A percentile compares a stretch with the other conserved stretches of the same genome.
phyloP scores from a whole-genome alignment of 2,113 vertebrate species.

The Chlamydotis undulata region DNA sequence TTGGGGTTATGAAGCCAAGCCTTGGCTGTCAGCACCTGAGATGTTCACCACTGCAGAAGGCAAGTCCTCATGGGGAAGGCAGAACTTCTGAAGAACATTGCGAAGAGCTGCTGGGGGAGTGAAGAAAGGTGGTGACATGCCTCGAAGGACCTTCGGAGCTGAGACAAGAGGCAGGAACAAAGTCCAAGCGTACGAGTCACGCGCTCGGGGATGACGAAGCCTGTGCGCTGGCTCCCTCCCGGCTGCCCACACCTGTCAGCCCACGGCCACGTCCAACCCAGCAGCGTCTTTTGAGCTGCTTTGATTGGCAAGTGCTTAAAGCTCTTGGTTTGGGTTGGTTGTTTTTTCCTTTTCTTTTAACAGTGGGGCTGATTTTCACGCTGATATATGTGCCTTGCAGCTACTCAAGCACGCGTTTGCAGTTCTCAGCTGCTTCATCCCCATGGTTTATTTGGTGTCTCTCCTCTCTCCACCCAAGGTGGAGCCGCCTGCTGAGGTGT shows the following conservation, averaged over 20 bases:
- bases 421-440: not conserved
- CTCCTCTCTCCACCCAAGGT: not conserved
- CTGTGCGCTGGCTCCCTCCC: not conserved
- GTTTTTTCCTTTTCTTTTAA: not conserved
- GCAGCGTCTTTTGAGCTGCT: not conserved
- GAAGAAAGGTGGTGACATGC: not conserved
- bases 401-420: not conserved
- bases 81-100: not conserved
- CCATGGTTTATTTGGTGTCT: not conserved
- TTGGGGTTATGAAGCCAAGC: not conserved
- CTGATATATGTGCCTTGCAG: not conserved
- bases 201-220: accelerated
- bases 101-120: not conserved
- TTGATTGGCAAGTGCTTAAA: not conserved
- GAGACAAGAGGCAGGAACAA: not conserved
- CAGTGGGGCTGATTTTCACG: not conserved
- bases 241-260: not conserved
- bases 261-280: not conserved
- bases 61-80: not conserved
- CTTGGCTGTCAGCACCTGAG: not conserved
- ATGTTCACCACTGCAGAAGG: not conserved
- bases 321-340: not conserved
- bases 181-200: accelerated
- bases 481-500: not conserved
- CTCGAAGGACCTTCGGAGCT: not conserved